Conservation (phyloP, 1,140 invertebrate species). For the Macrotrachela quadricornifera region DNA sequence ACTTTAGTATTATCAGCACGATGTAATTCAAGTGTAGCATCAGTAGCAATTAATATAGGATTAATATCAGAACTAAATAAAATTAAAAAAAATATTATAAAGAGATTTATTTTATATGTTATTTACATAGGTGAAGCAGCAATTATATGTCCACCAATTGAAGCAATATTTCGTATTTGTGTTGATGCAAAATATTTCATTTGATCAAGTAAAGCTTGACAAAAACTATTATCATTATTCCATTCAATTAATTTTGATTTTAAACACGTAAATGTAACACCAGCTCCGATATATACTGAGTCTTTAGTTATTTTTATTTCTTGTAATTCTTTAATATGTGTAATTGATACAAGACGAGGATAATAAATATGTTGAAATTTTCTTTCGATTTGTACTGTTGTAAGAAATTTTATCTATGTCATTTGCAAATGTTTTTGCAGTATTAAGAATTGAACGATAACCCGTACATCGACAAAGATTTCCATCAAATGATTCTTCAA, state of each 20-base stretch:
- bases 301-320: too few relatives aligned
- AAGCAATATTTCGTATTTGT: conserved; percentile 63
- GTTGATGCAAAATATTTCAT: conserved; percentile 78
- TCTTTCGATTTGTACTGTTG: conserved; percentile 69
- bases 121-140: conserved; percentile 63
- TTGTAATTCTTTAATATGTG: conserved; percentile 20
- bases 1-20: conserved; percentile 22
- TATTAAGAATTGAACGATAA: too few relatives aligned
- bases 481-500: too few relatives aligned
- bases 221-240: too few relatives aligned
- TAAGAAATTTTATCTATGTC: too few relatives aligned
- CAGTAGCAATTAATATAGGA: conserved; percentile 63
- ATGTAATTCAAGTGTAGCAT: conserved; percentile 33
- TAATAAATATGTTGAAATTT: conserved; percentile 68
- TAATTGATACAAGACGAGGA: conserved; percentile 55
- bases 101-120: too few relatives aligned
- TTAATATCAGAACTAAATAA: conserved; percentile 53
- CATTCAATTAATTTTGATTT: too few relatives aligned
- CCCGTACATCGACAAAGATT: too few relatives aligned
- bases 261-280: too few relatives aligned
- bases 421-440: too few relatives aligned
- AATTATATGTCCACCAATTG: conserved; percentile 72
- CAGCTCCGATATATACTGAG: too few relatives aligned
- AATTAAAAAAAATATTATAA: too few relatives aligned
- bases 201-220: conserved; percentile 50